These are phyloP conservation scores for Peromyscus californicus DNA, from an alignment of 2,113 vertebrate species.

Conservation along the genomic window DNA sequence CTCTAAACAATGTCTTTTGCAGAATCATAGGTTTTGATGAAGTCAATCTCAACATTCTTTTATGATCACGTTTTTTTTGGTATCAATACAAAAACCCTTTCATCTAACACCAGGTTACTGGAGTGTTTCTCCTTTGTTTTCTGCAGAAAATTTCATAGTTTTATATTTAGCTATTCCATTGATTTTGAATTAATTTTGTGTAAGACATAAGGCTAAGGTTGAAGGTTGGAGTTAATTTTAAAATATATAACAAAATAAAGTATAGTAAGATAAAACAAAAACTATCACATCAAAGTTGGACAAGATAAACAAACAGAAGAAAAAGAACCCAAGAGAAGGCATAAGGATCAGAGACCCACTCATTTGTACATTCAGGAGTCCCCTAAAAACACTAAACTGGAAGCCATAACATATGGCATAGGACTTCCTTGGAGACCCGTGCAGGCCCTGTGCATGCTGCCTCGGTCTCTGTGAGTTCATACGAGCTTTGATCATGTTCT, in stretches of 20 bases:
- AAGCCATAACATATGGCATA: not conserved
- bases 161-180: conserved; percentile 28
- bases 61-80: conserved; percentile 19
- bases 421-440: not conserved
- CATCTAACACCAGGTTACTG: not conserved
- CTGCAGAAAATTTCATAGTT: conserved; percentile 35
- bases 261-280: not conserved
- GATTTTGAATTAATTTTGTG: conserved; percentile 59
- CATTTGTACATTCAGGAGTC: not conserved
- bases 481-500: not conserved
- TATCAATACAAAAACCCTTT: conserved; percentile 36
- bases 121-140: conserved; percentile 62
- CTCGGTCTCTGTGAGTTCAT: not conserved
- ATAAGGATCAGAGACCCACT: not conserved
- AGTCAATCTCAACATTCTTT: conserved; percentile 7
- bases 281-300: not conserved
- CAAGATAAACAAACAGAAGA: not conserved
- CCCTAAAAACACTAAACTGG: not conserved
- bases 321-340: not conserved
- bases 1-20: conserved; percentile 2
- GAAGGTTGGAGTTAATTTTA: not conserved
- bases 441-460: not conserved
- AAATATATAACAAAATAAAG: not conserved
- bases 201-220: conserved; percentile 18
- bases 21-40: conserved; percentile 37